Evolutionary conservation across 2,797 vertebrate genomes (phyloP).

Genomic region (Siniperca obscura): DNA sequence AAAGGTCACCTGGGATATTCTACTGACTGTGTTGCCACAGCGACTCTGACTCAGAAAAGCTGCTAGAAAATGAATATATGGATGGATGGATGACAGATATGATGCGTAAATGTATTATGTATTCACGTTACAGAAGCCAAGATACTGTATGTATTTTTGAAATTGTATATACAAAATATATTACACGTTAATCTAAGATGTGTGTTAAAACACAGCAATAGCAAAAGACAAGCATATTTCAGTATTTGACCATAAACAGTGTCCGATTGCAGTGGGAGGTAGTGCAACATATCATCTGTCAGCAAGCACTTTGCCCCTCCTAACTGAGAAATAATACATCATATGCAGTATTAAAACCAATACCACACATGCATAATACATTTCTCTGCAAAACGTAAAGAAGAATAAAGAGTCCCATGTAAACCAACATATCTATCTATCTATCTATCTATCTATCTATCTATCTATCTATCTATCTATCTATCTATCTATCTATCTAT

Average conservation of each 20-base stretch:
- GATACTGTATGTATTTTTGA: background rate
- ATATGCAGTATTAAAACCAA: constrained; percentile 11
- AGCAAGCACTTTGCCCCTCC: constrained; percentile 29
- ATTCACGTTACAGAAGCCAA: background rate
- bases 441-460: background rate
- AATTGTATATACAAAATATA: background rate
- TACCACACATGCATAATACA: constrained; percentile 28
- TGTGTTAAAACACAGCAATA: background rate
- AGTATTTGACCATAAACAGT: constrained; percentile 8
- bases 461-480: constrained; percentile 7
- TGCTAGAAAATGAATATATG: constrained; percentile 18
- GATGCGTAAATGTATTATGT: constrained; percentile 8
- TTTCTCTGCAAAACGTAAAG: background rate
- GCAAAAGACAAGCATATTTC: constrained; percentile 3
- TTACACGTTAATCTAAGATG: background rate
- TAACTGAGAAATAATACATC: constrained; percentile 30
- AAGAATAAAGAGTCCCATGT: background rate
- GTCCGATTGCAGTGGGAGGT: constrained; percentile 19
- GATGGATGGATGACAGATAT: constrained; percentile 8
- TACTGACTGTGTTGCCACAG: constrained; percentile 38
- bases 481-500: constrained; percentile 6
- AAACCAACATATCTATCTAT: background rate
- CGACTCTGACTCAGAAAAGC: constrained; percentile 30
- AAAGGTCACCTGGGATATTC: constrained; percentile 41
- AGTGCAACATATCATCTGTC: constrained; percentile 9